Percentiles rank a stretch among this genome's conserved stretches.
Conservation (phyloP, 1,140 invertebrate genomes). For the Rhizoglyphus robini region DNA sequence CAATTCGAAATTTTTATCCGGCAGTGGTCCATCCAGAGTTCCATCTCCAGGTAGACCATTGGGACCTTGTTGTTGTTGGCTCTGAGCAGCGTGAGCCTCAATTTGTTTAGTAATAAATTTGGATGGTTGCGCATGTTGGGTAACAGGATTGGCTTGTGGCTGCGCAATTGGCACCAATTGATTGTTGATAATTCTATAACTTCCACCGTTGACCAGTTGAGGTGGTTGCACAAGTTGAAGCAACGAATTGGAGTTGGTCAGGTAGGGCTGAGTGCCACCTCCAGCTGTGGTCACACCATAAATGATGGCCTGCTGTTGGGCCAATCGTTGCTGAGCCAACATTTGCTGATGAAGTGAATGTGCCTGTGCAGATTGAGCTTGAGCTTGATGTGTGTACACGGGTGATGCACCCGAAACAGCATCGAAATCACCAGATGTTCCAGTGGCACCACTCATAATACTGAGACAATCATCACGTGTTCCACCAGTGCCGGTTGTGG, state of each 20-base stretch:
- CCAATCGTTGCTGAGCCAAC: conserved; percentile 50
- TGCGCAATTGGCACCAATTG: neutral
- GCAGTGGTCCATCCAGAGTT: neutral
- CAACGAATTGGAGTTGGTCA: neutral
- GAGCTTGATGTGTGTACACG: conserved; percentile 29
- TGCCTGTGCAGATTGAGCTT: neutral
- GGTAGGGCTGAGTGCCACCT: neutral
- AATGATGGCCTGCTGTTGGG: conserved; percentile 40
- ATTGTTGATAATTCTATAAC: neutral
- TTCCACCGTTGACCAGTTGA: neutral
- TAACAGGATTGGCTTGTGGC: neutral
- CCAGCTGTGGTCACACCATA: neutral
- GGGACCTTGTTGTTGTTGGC: neutral
- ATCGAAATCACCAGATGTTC: conserved; percentile 3
- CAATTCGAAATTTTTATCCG: conserved; percentile 49
- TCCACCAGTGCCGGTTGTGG: neutral
- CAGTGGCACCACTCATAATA: conserved; percentile 9
- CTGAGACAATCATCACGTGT: conserved; percentile 1
- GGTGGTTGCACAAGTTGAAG: neutral
- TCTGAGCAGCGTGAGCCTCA: neutral
- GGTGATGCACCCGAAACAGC: neutral
- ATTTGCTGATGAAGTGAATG: conserved; percentile 14
- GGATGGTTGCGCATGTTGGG: neutral
- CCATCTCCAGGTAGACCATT: neutral
- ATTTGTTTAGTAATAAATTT: conserved; percentile 11